A percentile compares a stretch with the other conserved stretches of the same genome.
Evolutionary conservation across 2,113 vertebrate species (phyloP).

Genomic region (Pterophyllum scalare): DNA sequence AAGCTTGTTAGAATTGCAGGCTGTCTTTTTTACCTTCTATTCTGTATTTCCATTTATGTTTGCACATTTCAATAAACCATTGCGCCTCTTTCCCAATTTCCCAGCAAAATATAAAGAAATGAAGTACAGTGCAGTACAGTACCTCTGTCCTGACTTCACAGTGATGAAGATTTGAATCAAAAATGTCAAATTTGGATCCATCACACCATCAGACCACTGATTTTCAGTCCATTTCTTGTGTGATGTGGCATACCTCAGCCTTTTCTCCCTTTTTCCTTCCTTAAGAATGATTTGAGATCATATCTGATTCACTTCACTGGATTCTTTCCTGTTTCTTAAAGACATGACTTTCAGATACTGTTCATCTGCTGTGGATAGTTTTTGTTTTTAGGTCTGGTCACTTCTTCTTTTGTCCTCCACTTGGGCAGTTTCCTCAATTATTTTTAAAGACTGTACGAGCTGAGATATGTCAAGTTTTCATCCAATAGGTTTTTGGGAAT

Average conservation of each 20-base stretch:
- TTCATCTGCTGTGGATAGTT: not conserved
- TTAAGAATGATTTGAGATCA: too few species aligned
- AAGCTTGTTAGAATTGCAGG: too few species aligned
- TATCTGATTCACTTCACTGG: not conserved
- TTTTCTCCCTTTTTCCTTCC: too few species aligned
- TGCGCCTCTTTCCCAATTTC: not conserved
- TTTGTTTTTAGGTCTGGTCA: not conserved
- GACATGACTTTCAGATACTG: not conserved
- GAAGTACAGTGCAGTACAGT: not conserved
- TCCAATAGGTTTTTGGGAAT: not conserved
- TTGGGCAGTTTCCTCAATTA: not conserved
- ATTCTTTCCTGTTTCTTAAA: too few species aligned
- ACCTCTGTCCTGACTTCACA: accelerated
- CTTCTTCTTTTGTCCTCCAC: not conserved
- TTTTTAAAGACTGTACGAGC: not conserved
- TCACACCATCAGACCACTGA: too few species aligned
- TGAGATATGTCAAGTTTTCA: accelerated
- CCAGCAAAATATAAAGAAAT: not conserved
- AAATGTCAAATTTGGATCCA: not conserved
- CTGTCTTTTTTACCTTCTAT: too few species aligned
- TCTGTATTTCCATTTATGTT: not conserved
- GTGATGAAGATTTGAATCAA: not conserved
- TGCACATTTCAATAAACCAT: not conserved
- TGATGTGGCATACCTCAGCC: too few species aligned
- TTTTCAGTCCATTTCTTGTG: too few species aligned